Evolutionary conservation across 2,113 vertebrate species (phyloP), one percentile per base, ranked within the genome.

Genomic region (Salminus brasiliensis): DNA sequence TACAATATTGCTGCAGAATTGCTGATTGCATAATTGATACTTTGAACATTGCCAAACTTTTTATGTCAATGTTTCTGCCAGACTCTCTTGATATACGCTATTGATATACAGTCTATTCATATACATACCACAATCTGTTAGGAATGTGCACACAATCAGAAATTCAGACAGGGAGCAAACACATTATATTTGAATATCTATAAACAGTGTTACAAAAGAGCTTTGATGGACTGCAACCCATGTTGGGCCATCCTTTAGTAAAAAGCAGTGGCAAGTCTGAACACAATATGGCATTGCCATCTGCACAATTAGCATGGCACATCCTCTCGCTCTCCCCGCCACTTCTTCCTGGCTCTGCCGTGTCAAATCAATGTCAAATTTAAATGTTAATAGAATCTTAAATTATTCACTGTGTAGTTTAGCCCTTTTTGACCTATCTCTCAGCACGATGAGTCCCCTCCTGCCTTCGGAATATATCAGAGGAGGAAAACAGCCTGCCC

Each of bases 321-420:
- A 74, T 71, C 78, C 39, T 83, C 39, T n/a, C 83, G 49, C 77
- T 72, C 69, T 77, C 83, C 76, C 76, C 79, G 78, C 89, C 86
- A 84, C 74, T 87, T 87, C 78, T 76, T 69, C 52, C 82, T 81
- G 75, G 65, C 85, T 63, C 81, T 65, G 80, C 91, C 83, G 78
- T 89, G 91, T 91, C 89, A 89, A 89, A 92, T 93, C 91, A 93
- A 91, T 92, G 91, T 93, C 88, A 93, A 80, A 92, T 92, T 91
- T 90, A 88, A 92, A 93, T 92, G 91, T 92, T 93, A 93, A 93
- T 93, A 89, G 89, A 92, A 91, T 90, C 86, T 83, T 91, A 87
- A 91, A 93, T 93, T 89, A 93, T 93, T 93, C 92, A 93, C 83
- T 47, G 49, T 84, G 79, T 84, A 86, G 86, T 93, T 90, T 87